phyloP scores from a whole-genome alignment of 2,113 vertebrate genomes.

The Axis porcinus region DNA sequence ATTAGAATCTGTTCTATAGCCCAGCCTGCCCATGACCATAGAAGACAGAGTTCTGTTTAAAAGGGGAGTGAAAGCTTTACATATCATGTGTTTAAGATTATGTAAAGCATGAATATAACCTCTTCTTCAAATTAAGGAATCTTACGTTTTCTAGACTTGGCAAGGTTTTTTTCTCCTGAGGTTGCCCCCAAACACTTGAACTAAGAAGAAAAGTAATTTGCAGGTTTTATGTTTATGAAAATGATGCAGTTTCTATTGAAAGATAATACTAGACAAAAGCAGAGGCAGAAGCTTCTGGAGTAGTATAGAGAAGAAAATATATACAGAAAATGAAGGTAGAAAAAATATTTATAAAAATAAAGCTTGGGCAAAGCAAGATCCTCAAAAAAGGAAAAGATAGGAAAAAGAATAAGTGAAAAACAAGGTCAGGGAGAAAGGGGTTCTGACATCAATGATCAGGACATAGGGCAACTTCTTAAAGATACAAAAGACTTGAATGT shows the following conservation, averaged over 20 bases:
- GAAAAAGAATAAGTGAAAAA: constrained; percentile 75
- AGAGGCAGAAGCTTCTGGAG: constrained; percentile 83
- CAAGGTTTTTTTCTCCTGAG: constrained; percentile 86
- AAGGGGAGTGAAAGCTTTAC: constrained; percentile 85
- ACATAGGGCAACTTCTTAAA: constrained; percentile 85
- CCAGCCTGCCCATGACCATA: constrained; percentile 79
- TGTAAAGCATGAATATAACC: constrained; percentile 88
- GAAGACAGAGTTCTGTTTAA: constrained; percentile 86
- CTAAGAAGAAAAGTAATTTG: constrained; percentile 85
- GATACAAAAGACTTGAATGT: constrained; percentile 90
- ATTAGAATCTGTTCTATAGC: constrained; percentile 83
- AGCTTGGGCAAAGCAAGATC: constrained; percentile 90
- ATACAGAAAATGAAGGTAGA: constrained; percentile 49
- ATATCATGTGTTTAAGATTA: constrained; percentile 89
- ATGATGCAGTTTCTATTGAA: constrained; percentile 89
- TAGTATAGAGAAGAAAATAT: constrained; percentile 73
- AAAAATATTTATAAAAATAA: constrained; percentile 81
- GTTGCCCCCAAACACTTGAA: constrained; percentile 90
- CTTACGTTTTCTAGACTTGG: constrained; percentile 85
- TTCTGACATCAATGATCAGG: constrained; percentile 84
- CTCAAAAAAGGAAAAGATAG: constrained; percentile 83
- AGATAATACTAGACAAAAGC: constrained; percentile 89
- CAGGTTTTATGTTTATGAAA: constrained; percentile 78
- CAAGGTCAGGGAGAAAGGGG: constrained; percentile 47
- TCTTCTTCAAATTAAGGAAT: constrained; percentile 91